These are phyloP conservation scores for Triops cancriformis DNA, from an alignment of 1,140 invertebrate genomes.

Conservation along the genomic window DNA sequence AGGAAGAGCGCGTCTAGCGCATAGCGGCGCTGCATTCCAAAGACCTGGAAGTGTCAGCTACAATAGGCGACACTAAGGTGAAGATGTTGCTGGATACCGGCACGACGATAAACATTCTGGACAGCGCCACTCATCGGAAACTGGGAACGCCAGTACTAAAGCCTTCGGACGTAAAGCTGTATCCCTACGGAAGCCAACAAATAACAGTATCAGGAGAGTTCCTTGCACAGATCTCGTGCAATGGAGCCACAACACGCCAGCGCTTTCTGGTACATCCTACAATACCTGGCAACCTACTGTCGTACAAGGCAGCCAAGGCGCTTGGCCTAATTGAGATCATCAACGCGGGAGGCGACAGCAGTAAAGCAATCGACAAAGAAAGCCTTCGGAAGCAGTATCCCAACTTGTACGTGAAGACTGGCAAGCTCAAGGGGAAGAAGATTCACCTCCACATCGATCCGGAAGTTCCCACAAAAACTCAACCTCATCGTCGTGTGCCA, in stretches of 20 bases:
- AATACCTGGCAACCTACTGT: not conserved
- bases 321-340: not conserved
- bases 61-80: not conserved
- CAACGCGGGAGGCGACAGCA: not conserved
- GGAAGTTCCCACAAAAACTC: not conserved
- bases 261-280: not conserved
- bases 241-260: not conserved
- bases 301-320: not conserved
- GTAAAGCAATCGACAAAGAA: not conserved
- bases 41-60: not conserved
- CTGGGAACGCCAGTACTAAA: not conserved
- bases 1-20: not conserved
- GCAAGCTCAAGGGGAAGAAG: not conserved
- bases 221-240: not conserved
- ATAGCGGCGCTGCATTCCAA: not conserved
- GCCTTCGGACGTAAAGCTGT: not conserved
- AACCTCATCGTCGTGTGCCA: constrained; percentile 17
- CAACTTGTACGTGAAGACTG: not conserved
- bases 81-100: not conserved
- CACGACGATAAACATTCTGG: not conserved
- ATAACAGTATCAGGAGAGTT: not conserved
- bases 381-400: not conserved
- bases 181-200: not conserved
- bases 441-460: not conserved
- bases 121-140: not conserved